Evolutionary conservation across 2,888 invertebrate genomes (phyloP), one percentile per base, ranked within the genome.

Genomic region (Thyatira batis): DNA sequence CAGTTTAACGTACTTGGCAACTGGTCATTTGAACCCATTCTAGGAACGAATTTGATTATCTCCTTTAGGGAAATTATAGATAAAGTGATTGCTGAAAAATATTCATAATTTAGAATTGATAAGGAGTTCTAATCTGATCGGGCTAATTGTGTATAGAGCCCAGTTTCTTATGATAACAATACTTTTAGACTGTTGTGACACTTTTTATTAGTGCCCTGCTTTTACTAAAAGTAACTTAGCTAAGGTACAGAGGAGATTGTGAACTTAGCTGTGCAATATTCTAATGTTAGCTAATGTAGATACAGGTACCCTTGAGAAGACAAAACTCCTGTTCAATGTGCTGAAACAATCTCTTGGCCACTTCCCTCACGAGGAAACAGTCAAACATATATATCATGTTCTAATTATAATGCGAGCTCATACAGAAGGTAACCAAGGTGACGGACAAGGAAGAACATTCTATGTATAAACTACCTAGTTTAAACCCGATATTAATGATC

Each of bases 401-500:
- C 39, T 45, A 27, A 27, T 27, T 48, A 48, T 48, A 45, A 39
- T 39, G 39, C 17, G 39, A 39, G 39, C 13, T 33, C 39, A 17
- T 27, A 48, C 28, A 48, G 39, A 39, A 39, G 39, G 39, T 45
- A 25, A 13, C 27, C 48, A 48, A 48, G 48, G 48, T 28, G 27
- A 48, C 48, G 48, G 17, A 48, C 20, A 28, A 48, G 48, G 48
- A 48, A 48, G 48, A 45, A 48, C 27, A 27, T 48, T 17, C 13
- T 48, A 48, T 27, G 27, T 17, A n/a, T 43, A 43, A 21, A 23
- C 45, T 48, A 27, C 27, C 13, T 48, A 46, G 45, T 45, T 39
- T 48, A 27, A 21, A 48, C 48, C 17, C 17, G 48, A 39, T 17
- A 48, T 48, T 48, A 48, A 48, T 48, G 48, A 48, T 48, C 48